Percentiles rank a stretch among this genome's conserved stretches.
Evolutionary conservation across 2,797 vertebrate genomes (phyloP).

Genomic region (Scyliorhinus canicula): DNA sequence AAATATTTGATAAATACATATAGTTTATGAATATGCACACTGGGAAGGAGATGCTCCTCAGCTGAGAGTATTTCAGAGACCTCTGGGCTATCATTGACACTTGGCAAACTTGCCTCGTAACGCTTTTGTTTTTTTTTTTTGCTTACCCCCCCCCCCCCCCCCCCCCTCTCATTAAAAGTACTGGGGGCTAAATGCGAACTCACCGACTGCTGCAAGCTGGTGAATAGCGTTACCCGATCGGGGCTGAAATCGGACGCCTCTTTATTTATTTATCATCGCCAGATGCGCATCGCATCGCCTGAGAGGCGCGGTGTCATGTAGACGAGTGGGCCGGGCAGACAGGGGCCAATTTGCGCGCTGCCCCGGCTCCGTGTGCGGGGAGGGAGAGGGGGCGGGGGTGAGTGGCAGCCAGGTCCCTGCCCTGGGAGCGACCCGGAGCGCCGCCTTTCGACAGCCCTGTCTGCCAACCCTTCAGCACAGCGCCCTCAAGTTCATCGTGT

Average conservation of each 20-base stretch:
- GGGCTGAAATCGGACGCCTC: slow-evolving; percentile 58
- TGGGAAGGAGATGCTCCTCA: not conserved
- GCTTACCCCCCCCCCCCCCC: slow-evolving; percentile 41
- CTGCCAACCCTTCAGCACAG: not conserved
- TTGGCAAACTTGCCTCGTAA: slow-evolving; percentile 50
- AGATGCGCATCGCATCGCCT: slow-evolving; percentile 63
- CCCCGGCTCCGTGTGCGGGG: not conserved
- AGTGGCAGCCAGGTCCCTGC: not conserved
- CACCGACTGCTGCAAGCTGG: slow-evolving; percentile 57
- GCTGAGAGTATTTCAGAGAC: slow-evolving; percentile 35
- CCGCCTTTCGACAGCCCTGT: not conserved
- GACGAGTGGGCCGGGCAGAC: not conserved
- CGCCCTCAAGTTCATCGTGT: not conserved
- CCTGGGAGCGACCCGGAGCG: not conserved
- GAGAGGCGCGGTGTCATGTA: slow-evolving; percentile 58
- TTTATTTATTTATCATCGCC: slow-evolving; percentile 84
- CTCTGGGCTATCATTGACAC: slow-evolving; percentile 44
- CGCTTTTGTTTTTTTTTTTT: slow-evolving; percentile 50
- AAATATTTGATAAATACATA: not conserved
- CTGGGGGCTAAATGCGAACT: slow-evolving; percentile 55
- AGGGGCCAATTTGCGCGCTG: not conserved
- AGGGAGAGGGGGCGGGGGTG: not conserved
- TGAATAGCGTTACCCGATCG: slow-evolving; percentile 49
- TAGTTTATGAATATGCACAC: not conserved
- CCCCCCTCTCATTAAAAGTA: slow-evolving; percentile 47